Percentiles rank a stretch among this genome's conserved stretches.
phyloP scores from a whole-genome alignment of 2,888 invertebrate genomes.

The Elmis aenea region DNA sequence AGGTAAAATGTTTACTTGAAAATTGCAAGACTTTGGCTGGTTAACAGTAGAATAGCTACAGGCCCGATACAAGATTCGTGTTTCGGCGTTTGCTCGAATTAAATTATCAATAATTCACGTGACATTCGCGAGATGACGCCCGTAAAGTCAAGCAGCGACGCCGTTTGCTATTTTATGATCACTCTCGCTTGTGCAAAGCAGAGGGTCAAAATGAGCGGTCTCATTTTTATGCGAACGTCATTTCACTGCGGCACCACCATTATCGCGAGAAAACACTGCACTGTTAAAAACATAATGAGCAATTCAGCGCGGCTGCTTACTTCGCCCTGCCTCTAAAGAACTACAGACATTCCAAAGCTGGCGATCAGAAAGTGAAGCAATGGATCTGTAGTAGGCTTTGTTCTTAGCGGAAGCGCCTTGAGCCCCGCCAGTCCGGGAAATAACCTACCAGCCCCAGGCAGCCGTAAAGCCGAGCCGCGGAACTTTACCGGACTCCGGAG shows the following conservation, averaged over 20 bases:
- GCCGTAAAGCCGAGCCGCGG: constrained; percentile 35
- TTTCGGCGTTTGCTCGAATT: constrained; percentile 44
- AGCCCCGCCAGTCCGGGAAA: constrained; percentile 19
- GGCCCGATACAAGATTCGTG: constrained; percentile 39
- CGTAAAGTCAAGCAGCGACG: constrained; percentile 37
- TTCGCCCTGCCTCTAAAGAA: too few relatives aligned
- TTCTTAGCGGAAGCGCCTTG: constrained; percentile 17
- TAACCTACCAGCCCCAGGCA: constrained; percentile 27
- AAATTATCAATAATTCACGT: constrained; percentile 47
- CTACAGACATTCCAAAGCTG: neutral
- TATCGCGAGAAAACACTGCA: constrained; percentile 10
- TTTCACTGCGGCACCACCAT: constrained; percentile 12
- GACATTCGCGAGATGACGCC: constrained; percentile 37
- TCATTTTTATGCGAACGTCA: constrained; percentile 16
- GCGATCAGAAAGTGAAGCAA: constrained; percentile 9
- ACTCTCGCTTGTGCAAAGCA: constrained; percentile 19
- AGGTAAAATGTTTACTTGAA: too few relatives aligned
- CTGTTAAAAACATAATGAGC: constrained; percentile 12
- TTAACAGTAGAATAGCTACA: neutral
- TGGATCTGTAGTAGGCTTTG: constrained; percentile 15
- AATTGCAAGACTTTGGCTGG: too few relatives aligned
- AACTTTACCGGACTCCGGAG: constrained; percentile 37
- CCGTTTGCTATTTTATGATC: constrained; percentile 36
- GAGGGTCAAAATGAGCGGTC: constrained; percentile 11
- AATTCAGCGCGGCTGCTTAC: constrained; percentile 3